phyloP scores from a whole-genome alignment of 1,140 invertebrate species.

The Wiebesia pumilae region DNA sequence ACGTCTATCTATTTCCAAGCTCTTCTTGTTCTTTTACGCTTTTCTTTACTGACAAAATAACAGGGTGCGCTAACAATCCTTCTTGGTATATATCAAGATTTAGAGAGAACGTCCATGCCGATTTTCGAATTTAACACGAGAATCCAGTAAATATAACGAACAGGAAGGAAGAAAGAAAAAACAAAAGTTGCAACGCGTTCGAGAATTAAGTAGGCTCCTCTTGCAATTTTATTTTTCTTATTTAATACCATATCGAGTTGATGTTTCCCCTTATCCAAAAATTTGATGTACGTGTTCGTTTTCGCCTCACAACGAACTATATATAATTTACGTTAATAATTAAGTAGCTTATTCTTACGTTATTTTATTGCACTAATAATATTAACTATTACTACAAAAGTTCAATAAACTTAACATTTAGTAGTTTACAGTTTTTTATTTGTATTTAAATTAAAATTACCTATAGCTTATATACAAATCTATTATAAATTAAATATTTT shows the following conservation, averaged over 20 bases:
- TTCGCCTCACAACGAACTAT: neutral
- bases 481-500: no score
- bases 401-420: no score
- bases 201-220: conserved; percentile 49
- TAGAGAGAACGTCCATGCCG: conserved; percentile 27
- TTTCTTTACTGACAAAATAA: conserved; percentile 40
- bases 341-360: no score
- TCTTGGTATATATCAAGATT: conserved; percentile 52
- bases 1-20: neutral
- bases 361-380: no score
- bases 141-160: conserved; percentile 45
- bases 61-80: conserved; percentile 47
- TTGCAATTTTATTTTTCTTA: conserved; percentile 2
- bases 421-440: no score
- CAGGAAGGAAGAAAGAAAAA: neutral
- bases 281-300: neutral
- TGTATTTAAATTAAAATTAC: no score
- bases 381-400: no score
- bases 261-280: neutral
- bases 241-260: neutral
- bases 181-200: conserved; percentile 43
- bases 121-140: conserved; percentile 54
- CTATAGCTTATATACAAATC: no score
- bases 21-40: conserved; percentile 15
- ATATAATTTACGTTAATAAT: no score